These are phyloP conservation scores for Caerostris darwini DNA, from an alignment of 1,140 invertebrate genomes.

Conservation along the genomic window DNA sequence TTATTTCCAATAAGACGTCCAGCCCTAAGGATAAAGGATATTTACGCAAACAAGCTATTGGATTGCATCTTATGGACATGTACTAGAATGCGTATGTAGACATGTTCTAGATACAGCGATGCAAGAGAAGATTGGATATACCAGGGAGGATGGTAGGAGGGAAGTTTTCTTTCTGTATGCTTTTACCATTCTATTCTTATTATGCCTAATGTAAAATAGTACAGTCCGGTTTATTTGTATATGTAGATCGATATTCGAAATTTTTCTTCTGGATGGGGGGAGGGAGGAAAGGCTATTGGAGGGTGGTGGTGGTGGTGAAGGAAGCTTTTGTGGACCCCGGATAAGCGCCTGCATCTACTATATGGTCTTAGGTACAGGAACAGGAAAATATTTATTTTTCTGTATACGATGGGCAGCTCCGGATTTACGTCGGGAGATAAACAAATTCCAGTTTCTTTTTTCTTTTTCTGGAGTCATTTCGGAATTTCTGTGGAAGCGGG, in stretches of 20 bases:
- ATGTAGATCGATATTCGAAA: slow-evolving; percentile 69
- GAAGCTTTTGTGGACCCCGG: slow-evolving; percentile 61
- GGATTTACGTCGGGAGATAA: slow-evolving; percentile 60
- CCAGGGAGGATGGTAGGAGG: background rate
- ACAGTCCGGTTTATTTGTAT: slow-evolving; percentile 72
- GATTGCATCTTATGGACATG: slow-evolving; percentile 46
- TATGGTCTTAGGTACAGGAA: slow-evolving; percentile 51
- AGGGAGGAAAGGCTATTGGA: background rate
- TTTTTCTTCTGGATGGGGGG: background rate
- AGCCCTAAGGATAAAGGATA: slow-evolving; percentile 69
- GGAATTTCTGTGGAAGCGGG: slow-evolving; percentile 50
- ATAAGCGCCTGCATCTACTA: slow-evolving; percentile 29
- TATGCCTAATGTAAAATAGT: slow-evolving; percentile 74
- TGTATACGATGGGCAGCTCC: background rate
- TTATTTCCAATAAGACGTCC: slow-evolving; percentile 71
- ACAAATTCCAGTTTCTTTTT: slow-evolving; percentile 21
- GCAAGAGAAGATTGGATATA: slow-evolving; percentile 30
- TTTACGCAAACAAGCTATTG: slow-evolving; percentile 72
- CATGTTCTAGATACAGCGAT: background rate
- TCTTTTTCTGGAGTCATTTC: background rate
- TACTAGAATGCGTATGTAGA: background rate
- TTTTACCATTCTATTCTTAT: slow-evolving; percentile 58
- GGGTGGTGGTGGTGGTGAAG: background rate
- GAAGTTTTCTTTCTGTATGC: background rate
- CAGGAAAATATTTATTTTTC: slow-evolving; percentile 61